Base-by-base conservation (phyloP, 2,113 vertebrate genomes). In the Clarias batrachus region DNA sequence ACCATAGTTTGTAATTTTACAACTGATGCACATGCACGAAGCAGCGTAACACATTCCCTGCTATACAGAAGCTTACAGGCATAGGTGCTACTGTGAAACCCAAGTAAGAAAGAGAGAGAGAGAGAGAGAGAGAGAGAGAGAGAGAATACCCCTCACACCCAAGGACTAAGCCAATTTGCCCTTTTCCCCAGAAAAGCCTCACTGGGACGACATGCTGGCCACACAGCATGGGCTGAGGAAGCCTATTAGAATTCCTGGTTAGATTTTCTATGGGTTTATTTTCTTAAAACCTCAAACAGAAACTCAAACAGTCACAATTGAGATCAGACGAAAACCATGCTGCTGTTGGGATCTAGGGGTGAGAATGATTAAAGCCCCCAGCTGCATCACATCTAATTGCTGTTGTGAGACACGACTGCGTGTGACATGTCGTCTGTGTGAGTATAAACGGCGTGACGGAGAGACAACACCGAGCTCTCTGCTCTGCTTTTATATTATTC, bases 401-500 rank as follows among this genome's bases (percentile, higher is more conserved):
- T 57, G 25, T 4, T n/a, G 0, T 5, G 5, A 54, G 25, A 52
- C 4, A 6, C 0, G 10, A 33, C 41, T 41, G 70, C 4, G 33
- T 41, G 70, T 41, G 33, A 48, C 19, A 3, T 21, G 37, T 13
- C 19, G 41, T 41, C 33, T 74, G 37, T 74, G 71, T 48, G 30
- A 37, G 5, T 65, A 65, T 65, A n/a, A 65, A 65, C 76, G 21
- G 63, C 37, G 8, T 54, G 84, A 62, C 56, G 16, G 33, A 48
- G 8, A 77, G 19, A 57, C 54, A 7, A 56, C 59, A 54, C 10
- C 13, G 23, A 76, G 9, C 48, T 76, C 23, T 57, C 23, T 23
- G 63, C 23, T 76, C 60, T 74, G 85, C 83, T 84, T 87, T 88
- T 77, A 85, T 86, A 84, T 71, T 17, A 16, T 70, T 33, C 86